Conservation (phyloP, 1,140 invertebrate genomes). For the Cyphomyrmex costatus region DNA sequence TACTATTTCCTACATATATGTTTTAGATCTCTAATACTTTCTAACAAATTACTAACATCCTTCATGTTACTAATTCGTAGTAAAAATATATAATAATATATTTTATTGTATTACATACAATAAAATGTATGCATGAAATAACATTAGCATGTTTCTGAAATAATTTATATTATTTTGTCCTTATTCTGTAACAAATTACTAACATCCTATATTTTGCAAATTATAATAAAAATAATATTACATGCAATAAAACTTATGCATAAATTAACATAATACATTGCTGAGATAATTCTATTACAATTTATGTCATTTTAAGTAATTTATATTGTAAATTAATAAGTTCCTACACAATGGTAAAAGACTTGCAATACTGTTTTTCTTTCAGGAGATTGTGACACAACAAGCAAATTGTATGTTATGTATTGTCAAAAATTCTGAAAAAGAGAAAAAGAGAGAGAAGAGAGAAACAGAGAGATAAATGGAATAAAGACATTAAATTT, state of each 20-base stretch:
- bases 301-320: neutral
- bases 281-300: neutral
- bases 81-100: neutral
- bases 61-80: neutral
- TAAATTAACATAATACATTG: neutral
- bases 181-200: neutral
- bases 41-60: neutral
- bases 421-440: neutral
- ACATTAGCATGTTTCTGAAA: too few species aligned
- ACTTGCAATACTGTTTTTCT: conserved; percentile 2
- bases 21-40: neutral
- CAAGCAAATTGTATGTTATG: conserved; percentile 33
- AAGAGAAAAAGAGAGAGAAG: neutral
- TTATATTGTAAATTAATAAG: neutral
- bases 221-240: neutral
- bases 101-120: neutral
- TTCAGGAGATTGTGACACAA: conserved; percentile 48
- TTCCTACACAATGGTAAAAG: neutral
- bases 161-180: neutral
- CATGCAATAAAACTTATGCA: neutral
- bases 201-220: neutral
- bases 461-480: neutral
- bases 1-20: neutral
- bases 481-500: conserved; percentile 33
- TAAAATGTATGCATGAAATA: neutral